Base-by-base conservation (phyloP, 1,140 invertebrate genomes). In the Oncopeltus fasciatus region DNA sequence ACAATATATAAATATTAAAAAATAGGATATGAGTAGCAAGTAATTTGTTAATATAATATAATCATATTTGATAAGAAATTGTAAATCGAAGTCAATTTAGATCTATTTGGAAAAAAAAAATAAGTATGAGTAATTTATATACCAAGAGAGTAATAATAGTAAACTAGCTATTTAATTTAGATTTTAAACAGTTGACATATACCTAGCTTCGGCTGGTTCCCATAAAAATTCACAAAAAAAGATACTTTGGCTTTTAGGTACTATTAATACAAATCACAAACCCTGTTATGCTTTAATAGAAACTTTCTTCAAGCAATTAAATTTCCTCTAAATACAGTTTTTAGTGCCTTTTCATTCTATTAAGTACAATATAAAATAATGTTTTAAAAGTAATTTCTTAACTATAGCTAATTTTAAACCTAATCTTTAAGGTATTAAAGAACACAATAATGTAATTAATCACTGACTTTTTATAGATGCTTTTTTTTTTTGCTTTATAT, bases 201-300 rank as follows among this genome's bases (percentile, higher is more conserved):
- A n/a, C n/a, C n/a, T n/a, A n/a, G n/a, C n/a, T 24, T 56, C 28
- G 61, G 61, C 61, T 62, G 61, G 61, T 56, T 62, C 61, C 49
- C 49, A 53, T 62, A 62, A 51, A 14, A 18, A 38, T 62, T 51
- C 49, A 28, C 29, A 57, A 62, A 51, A 14, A 18, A 38, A n/a
- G 28, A 57, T 31, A 57, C 56, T 57, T 57, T 57, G 56, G 56
- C 56, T 57, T 57, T 57, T 57, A 57, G 56, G 31, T 29, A 57
- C n/a, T 57, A 33, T 21, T 29, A 57, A 57, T 21, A 57, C 14
- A 18, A 57, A 53, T 53, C 18, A 26, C 2, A 24, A 53, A 8
- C 18, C 21, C 21, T 24, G 1, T 53, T 53, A 16, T 53, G 49
- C 49, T 53, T 53, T 4, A 24, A 21, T 53, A 53, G 49, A 53